Percentiles rank a stretch among this genome's conserved stretches.
phyloP scores from a whole-genome alignment of 53 echinoderm and acorn worm species.

The Paelopatides confundens region DNA sequence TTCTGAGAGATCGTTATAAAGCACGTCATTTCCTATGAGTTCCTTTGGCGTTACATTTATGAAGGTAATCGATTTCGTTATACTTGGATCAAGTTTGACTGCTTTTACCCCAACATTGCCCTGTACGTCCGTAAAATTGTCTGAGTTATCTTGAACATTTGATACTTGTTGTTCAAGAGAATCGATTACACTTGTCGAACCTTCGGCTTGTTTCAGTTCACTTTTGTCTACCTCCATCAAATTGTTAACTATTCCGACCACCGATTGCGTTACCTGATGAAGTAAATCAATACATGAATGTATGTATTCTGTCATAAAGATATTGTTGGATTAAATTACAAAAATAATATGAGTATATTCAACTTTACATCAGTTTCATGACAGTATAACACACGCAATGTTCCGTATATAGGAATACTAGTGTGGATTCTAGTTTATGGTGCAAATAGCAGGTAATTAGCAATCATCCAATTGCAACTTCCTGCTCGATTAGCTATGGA shows the following conservation, averaged over 20 bases:
- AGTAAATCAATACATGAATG: too few species aligned
- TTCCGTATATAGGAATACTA: too few species aligned
- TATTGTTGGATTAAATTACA: too few species aligned
- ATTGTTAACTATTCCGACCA: slow-evolving; percentile 25
- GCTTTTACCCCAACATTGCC: slow-evolving; percentile 19
- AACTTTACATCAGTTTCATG: too few species aligned
- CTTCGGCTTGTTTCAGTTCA: not conserved
- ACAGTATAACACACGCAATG: too few species aligned
- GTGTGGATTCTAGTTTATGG: too few species aligned
- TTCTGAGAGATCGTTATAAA: not conserved
- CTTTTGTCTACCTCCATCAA: slow-evolving; percentile 7
- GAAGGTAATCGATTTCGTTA: slow-evolving; percentile 23
- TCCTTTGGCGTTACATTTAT: not conserved
- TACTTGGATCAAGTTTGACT: not conserved
- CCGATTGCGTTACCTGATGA: slow-evolving; percentile 24
- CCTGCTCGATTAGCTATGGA: too few species aligned
- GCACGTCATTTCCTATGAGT: not conserved
- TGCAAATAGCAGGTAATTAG: too few species aligned
- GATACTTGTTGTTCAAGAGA: slow-evolving; percentile 32
- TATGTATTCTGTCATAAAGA: too few species aligned
- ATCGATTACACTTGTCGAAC: not conserved
- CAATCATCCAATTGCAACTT: too few species aligned
- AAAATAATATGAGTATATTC: too few species aligned
- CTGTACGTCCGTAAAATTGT: slow-evolving; percentile 25
- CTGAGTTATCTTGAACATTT: slow-evolving; percentile 23